These are phyloP conservation scores for Drosophila parthenogenetica DNA, from an alignment of 2,888 invertebrate genomes.

Conservation along the genomic window DNA sequence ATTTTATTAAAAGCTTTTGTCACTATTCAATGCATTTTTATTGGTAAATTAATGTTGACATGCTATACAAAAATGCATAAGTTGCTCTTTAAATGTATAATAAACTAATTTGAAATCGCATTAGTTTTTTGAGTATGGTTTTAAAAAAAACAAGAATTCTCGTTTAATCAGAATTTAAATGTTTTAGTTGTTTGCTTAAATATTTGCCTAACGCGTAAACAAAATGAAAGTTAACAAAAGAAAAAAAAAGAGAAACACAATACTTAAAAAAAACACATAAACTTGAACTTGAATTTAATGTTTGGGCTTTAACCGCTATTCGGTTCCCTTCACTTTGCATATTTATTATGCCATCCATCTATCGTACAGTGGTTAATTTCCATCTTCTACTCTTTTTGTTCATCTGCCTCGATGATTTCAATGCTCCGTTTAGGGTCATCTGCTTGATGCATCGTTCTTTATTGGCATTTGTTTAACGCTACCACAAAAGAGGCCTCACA, in stretches of 20 bases:
- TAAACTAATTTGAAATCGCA: constrained; percentile 34
- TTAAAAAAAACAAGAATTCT: constrained; percentile 20
- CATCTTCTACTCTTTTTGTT: constrained; percentile 10
- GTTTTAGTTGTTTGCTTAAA: not conserved
- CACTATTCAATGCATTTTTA: constrained; percentile 15
- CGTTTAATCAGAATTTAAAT: not conserved
- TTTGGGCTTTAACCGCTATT: constrained; percentile 55
- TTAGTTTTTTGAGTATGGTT: not conserved
- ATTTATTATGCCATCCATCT: constrained; percentile 31
- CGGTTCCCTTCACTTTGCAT: constrained; percentile 57
- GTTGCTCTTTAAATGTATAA: constrained; percentile 8
- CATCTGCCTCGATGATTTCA: constrained; percentile 32
- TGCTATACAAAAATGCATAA: constrained; percentile 8
- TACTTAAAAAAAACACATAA: constrained; percentile 47
- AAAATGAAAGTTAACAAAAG: constrained; percentile 35
- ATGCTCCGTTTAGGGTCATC: constrained; percentile 51
- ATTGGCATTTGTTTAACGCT: constrained; percentile 12
- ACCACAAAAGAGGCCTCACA: constrained; percentile 47
- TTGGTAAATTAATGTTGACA: constrained; percentile 3
- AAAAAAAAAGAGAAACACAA: constrained; percentile 10
- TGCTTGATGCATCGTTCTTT: constrained; percentile 54
- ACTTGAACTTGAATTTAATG: constrained; percentile 73
- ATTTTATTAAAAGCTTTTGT: constrained; percentile 19
- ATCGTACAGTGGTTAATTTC: constrained; percentile 15
- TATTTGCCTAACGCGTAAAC: constrained; percentile 1